phyloP scores from a whole-genome alignment of 2,113 vertebrate genomes.

The Trochalopteron elliotii region DNA sequence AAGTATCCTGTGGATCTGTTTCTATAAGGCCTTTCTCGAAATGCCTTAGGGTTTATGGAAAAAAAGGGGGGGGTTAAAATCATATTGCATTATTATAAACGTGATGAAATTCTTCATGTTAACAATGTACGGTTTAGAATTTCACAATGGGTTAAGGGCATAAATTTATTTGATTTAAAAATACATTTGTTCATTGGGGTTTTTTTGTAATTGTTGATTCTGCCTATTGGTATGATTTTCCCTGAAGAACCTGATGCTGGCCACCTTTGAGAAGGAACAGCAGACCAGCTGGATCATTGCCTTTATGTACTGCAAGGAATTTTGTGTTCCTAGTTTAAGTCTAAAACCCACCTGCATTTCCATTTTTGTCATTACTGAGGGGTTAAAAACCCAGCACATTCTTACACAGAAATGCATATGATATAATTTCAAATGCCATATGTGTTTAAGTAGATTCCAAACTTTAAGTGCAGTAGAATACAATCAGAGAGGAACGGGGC shows the following conservation, averaged over 20 bases:
- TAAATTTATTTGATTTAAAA: background rate
- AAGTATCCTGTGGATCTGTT: background rate
- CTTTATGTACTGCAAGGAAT: background rate
- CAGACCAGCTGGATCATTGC: background rate
- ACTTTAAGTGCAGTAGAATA: background rate
- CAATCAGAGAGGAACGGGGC: background rate
- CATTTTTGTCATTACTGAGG: background rate
- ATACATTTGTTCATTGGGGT: rapidly evolving
- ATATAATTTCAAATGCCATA: background rate
- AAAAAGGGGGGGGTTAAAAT: background rate
- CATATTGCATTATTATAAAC: background rate
- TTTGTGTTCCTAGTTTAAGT: background rate
- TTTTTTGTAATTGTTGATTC: background rate
- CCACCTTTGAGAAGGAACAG: background rate
- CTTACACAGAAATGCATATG: background rate
- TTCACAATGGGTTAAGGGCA: background rate
- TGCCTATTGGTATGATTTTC: background rate
- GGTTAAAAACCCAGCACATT: background rate
- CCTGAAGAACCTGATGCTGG: background rate
- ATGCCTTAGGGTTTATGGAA: background rate
- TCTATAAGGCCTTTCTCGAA: background rate
- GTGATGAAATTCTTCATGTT: background rate
- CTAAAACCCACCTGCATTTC: background rate
- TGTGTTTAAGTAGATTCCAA: background rate
- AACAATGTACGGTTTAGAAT: background rate